Evolutionary conservation across 2,888 invertebrate species (phyloP).

Genomic region (Eupithecia centaureata): DNA sequence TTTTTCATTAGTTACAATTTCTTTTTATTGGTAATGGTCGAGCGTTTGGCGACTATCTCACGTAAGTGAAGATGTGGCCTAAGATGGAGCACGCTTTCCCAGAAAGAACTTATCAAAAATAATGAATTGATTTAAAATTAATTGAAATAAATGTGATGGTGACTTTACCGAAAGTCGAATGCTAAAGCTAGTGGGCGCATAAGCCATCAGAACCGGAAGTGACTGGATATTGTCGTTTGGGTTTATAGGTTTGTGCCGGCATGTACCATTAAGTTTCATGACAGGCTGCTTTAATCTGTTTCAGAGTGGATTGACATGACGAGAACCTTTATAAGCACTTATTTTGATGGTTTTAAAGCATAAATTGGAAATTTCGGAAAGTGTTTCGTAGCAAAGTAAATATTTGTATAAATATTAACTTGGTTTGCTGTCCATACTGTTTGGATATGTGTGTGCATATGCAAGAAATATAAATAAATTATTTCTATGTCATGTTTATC

Average conservation of each 20-base stretch:
- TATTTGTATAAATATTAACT: background rate
- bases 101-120: too few relatives aligned
- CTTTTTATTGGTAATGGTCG: too few relatives aligned
- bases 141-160: too few relatives aligned
- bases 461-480: too few relatives aligned
- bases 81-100: too few relatives aligned
- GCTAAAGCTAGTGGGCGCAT: constrained; percentile 5
- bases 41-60: too few relatives aligned
- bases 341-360: background rate
- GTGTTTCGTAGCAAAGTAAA: background rate
- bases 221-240: constrained; percentile 36
- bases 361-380: background rate
- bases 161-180: too few relatives aligned
- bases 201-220: constrained; percentile 39
- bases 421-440: background rate
- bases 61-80: too few relatives aligned
- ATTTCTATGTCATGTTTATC: background rate
- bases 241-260: constrained; percentile 40
- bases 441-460: too few relatives aligned
- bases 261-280: constrained; percentile 36
- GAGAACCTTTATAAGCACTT: background rate
- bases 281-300: constrained; percentile 30
- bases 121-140: too few relatives aligned
- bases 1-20: too few relatives aligned
- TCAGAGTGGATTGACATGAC: constrained; percentile 18